phyloP scores from a whole-genome alignment of 1,140 invertebrate genomes.

The Drosophila asahinai region DNA sequence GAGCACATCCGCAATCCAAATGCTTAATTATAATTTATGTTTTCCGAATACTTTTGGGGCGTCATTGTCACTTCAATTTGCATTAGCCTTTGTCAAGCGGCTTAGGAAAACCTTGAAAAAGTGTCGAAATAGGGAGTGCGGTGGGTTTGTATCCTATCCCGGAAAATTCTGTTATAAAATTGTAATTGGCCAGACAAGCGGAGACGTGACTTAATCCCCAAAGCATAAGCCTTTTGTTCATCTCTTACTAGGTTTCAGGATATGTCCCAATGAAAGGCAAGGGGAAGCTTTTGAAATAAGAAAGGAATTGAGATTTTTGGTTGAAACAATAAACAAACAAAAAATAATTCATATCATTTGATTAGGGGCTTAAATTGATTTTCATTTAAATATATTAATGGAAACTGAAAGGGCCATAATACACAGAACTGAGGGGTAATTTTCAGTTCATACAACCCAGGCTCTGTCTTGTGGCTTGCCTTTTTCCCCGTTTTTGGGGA shows the following conservation, averaged over 20 bases:
- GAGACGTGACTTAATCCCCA: constrained; percentile 37
- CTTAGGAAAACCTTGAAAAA: not conserved
- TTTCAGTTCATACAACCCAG: not conserved
- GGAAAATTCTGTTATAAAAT: constrained; percentile 48
- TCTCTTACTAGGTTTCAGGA: not conserved
- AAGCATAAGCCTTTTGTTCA: constrained; percentile 17
- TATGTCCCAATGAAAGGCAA: too few relatives aligned
- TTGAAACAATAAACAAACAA: not conserved
- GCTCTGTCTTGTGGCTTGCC: too few relatives aligned
- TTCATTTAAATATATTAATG: too few relatives aligned
- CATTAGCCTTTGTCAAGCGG: constrained; percentile 41
- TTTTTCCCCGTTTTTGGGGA: not conserved
- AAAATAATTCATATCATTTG: not conserved
- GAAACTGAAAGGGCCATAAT: too few relatives aligned
- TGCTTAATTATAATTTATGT: constrained; percentile 58
- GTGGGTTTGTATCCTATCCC: not conserved
- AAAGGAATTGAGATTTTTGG: not conserved
- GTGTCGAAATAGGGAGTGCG: not conserved
- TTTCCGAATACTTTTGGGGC: constrained; percentile 15
- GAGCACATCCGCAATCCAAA: constrained; percentile 4
- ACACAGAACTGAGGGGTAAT: not conserved
- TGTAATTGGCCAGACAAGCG: constrained; percentile 46
- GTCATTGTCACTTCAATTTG: constrained; percentile 54
- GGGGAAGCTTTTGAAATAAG: not conserved
- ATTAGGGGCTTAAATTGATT: too few relatives aligned